phyloP scores from a whole-genome alignment of 2,797 vertebrate genomes.

The Gephyroberyx darwinii region DNA sequence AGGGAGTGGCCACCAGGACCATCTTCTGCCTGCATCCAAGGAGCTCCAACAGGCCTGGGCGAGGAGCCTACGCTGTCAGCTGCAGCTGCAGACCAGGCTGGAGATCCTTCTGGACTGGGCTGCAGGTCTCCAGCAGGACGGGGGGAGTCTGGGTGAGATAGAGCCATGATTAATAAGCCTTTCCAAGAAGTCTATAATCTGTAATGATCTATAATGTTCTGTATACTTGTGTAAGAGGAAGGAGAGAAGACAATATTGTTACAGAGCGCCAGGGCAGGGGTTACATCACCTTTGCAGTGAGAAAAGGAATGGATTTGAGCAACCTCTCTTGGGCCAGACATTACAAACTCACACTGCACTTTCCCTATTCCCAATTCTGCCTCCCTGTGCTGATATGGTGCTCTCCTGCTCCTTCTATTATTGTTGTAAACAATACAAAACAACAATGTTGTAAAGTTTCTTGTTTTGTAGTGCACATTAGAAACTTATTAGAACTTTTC shows the following conservation, averaged over 20 bases:
- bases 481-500: neutral
- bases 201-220: no score
- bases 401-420: neutral
- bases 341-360: slow-evolving; percentile 5
- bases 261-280: neutral
- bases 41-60: slow-evolving; percentile 77
- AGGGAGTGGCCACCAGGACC: slow-evolving; percentile 52
- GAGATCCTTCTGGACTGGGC: slow-evolving; percentile 78
- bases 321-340: neutral
- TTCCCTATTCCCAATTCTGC: neutral
- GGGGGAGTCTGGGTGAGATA: slow-evolving; percentile 81
- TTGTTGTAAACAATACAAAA: neutral
- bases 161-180: neutral
- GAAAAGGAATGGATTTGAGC: neutral
- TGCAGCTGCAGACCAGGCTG: slow-evolving; percentile 81
- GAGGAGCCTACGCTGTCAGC: slow-evolving; percentile 74
- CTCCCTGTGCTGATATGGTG: neutral
- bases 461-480: neutral
- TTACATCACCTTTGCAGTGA: neutral
- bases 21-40: slow-evolving; percentile 71
- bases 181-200: neutral
- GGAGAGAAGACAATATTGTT: neutral
- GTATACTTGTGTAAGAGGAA: neutral
- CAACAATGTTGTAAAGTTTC: no score
- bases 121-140: slow-evolving; percentile 68